Conservation (phyloP, 2,888 invertebrate species). For the Piscicola geometra region DNA sequence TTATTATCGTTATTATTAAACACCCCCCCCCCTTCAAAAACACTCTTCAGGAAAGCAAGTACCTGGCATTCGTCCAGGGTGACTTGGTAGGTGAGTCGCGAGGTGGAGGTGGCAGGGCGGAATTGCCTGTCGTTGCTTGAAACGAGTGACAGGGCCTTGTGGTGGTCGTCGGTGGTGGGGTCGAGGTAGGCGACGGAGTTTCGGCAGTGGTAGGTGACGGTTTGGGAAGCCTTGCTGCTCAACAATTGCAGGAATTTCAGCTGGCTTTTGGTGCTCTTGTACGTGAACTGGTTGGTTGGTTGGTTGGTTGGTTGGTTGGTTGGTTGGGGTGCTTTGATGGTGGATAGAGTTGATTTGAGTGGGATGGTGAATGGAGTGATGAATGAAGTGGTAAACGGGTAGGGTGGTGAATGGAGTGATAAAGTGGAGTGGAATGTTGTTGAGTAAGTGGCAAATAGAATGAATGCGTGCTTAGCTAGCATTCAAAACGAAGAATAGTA, state of each 20-base stretch:
- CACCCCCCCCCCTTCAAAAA: no score
- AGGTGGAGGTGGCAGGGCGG: slow-evolving; percentile 30
- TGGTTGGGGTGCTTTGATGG: no score
- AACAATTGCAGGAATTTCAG: slow-evolving; percentile 77
- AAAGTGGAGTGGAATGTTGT: no score
- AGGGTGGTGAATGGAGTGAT: no score
- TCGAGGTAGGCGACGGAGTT: slow-evolving; percentile 78
- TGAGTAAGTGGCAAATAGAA: no score
- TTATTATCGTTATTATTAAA: no score
- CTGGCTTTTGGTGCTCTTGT: slow-evolving; percentile 81
- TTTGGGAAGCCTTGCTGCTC: slow-evolving; percentile 74
- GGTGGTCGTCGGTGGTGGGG: slow-evolving; percentile 62
- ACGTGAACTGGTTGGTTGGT: slow-evolving; percentile 65
- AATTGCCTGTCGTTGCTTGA: slow-evolving; percentile 42
- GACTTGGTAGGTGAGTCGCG: slow-evolving; percentile 41
- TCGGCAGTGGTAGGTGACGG: slow-evolving; percentile 78
- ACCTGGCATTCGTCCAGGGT: slow-evolving; percentile 43
- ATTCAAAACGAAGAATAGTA: no score
- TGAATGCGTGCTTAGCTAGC: no score
- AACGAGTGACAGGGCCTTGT: slow-evolving; percentile 57
- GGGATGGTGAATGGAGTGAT: no score
- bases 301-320: background rate
- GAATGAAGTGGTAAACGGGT: no score
- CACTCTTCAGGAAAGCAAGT: no score
- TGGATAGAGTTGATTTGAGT: no score